Evolutionary conservation across 2,797 vertebrate genomes (phyloP).

Genomic region (Forpus xanthops): DNA sequence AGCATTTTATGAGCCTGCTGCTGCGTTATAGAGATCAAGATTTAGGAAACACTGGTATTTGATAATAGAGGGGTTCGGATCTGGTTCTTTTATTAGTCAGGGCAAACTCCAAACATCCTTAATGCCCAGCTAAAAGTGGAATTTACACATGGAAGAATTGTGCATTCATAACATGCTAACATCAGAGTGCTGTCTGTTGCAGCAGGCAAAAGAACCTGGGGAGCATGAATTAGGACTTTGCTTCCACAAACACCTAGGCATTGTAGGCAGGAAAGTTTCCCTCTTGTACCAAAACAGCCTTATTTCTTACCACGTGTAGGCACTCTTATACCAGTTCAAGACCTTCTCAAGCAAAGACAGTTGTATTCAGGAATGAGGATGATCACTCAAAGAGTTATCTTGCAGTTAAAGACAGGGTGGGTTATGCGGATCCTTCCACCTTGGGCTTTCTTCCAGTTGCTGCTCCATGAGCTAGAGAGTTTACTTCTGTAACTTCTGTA

Average conservation of each 20-base stretch:
- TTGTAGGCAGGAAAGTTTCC: neutral
- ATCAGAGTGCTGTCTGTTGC: conserved; percentile 10
- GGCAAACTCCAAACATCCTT: neutral
- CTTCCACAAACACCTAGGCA: conserved; percentile 31
- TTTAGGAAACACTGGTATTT: neutral
- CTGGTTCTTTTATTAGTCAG: neutral
- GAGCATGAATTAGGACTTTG: conserved; percentile 45
- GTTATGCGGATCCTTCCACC: neutral
- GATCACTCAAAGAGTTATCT: neutral
- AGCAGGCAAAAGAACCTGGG: neutral
- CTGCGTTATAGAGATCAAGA: neutral
- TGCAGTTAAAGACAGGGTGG: neutral
- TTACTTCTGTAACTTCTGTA: neutral
- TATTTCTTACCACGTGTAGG: neutral
- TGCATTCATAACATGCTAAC: neutral
- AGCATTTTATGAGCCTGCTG: neutral
- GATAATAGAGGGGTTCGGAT: neutral
- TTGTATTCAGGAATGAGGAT: neutral
- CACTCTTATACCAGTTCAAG: neutral
- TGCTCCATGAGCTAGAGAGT: neutral
- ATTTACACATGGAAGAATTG: neutral
- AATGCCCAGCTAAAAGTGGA: neutral
- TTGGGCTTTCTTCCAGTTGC: neutral
- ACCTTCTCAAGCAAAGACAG: neutral
- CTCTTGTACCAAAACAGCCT: neutral